Evolutionary conservation across 2,888 invertebrate species (phyloP).

Genomic region (Schrankia costaestrigalis): DNA sequence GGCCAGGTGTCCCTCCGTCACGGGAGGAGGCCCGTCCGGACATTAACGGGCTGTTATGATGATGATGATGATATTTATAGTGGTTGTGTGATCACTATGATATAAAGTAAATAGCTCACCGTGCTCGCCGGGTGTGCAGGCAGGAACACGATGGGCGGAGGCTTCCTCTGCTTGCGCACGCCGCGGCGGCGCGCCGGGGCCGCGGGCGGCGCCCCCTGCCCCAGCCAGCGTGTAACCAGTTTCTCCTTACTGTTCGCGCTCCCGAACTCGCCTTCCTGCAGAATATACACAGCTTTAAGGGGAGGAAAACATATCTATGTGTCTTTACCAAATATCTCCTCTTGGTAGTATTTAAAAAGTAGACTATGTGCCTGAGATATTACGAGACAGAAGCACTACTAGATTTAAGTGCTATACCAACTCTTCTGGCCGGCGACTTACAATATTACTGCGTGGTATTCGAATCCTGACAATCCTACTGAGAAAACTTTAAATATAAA

Average conservation of each 20-base stretch:
- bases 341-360: neutral
- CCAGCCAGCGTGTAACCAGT: slow-evolving; percentile 80
- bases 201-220: slow-evolving; percentile 43
- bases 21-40: too few relatives aligned
- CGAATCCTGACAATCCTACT: too few relatives aligned
- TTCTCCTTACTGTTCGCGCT: slow-evolving; percentile 78
- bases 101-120: slow-evolving; percentile 44
- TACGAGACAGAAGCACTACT: too few relatives aligned
- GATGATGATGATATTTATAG: too few relatives aligned
- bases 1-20: too few relatives aligned
- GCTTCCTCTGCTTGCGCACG: slow-evolving; percentile 54
- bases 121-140: slow-evolving; percentile 71
- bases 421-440: too few relatives aligned
- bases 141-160: slow-evolving; percentile 57
- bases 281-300: neutral
- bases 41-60: too few relatives aligned
- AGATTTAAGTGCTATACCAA: too few relatives aligned
- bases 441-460: too few relatives aligned
- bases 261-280: slow-evolving; percentile 59
- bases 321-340: neutral
- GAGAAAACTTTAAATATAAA: too few relatives aligned
- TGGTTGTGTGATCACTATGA: too few relatives aligned
- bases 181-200: slow-evolving; percentile 36
- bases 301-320: neutral
- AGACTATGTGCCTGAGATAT: too few relatives aligned